phyloP scores from a whole-genome alignment of 2,113 vertebrate genomes.

The Oreochromis niloticus region DNA sequence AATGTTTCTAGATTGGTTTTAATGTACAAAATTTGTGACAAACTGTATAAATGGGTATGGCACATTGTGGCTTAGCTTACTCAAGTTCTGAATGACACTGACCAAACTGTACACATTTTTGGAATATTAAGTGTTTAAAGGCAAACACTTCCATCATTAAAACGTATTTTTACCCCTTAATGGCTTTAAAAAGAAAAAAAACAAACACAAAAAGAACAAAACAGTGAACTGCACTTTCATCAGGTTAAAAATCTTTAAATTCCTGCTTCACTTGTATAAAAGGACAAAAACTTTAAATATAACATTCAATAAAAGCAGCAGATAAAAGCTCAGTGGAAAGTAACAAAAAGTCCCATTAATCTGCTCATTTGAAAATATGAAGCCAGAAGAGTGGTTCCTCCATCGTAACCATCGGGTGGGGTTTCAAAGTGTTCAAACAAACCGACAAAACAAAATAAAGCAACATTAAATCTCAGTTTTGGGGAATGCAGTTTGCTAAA shows the following conservation, averaged over 20 bases:
- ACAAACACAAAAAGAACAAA: neutral
- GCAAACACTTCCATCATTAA: neutral
- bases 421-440: slow-evolving; percentile 63
- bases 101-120: neutral
- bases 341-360: neutral
- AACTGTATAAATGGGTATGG: slow-evolving; percentile 20
- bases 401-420: neutral
- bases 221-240: neutral
- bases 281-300: slow-evolving; percentile 31
- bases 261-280: neutral
- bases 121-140: neutral
- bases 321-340: slow-evolving; percentile 13
- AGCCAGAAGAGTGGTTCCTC: slow-evolving; percentile 1
- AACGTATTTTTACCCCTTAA: neutral
- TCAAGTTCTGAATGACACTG: neutral
- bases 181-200: neutral
- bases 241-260: neutral
- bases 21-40: slow-evolving; percentile 59
- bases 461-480: slow-evolving; percentile 14
- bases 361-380: neutral
- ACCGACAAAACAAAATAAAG: neutral
- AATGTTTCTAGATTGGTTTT: slow-evolving; percentile 37
- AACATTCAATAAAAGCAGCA: slow-evolving; percentile 5
- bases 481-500: neutral
- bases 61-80: neutral